These are phyloP conservation scores for Galerucella nymphaeae DNA, from an alignment of 2,888 invertebrate genomes.

Conservation along the genomic window DNA sequence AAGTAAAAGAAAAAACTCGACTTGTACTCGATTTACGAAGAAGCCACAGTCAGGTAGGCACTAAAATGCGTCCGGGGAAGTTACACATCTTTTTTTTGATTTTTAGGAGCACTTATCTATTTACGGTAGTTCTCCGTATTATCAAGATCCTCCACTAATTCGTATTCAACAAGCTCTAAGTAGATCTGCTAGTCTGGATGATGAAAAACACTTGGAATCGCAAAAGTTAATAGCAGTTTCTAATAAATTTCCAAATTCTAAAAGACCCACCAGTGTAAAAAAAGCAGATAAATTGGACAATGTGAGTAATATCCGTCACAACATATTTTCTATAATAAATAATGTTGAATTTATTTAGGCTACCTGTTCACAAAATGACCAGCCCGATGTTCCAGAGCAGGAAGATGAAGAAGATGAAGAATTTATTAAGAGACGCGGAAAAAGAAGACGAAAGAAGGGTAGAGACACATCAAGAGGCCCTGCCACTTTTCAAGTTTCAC, in stretches of 20 bases:
- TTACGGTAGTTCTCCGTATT: slow-evolving; percentile 63
- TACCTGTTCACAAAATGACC: slow-evolving; percentile 10
- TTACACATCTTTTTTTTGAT: background rate
- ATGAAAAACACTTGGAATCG: slow-evolving; percentile 36
- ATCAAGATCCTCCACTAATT: slow-evolving; percentile 64
- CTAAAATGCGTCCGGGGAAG: too few species aligned
- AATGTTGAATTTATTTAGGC: slow-evolving; percentile 6
- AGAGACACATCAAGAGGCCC: slow-evolving; percentile 60
- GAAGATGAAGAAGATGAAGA: slow-evolving; percentile 71
- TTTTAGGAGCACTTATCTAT: slow-evolving; percentile 67
- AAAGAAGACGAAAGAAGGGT: slow-evolving; percentile 64
- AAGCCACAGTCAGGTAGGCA: slow-evolving; percentile 73
- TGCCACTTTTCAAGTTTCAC: slow-evolving; percentile 59
- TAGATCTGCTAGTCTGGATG: slow-evolving; percentile 52
- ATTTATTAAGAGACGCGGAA: slow-evolving; percentile 71
- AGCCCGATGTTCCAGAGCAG: slow-evolving; percentile 57
- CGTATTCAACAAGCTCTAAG: slow-evolving; percentile 57
- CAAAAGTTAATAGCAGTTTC: slow-evolving; percentile 20
- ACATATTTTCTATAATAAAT: background rate
- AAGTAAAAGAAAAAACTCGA: slow-evolving; percentile 70
- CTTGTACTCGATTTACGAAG: slow-evolving; percentile 79
- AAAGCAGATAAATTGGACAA: slow-evolving; percentile 28
- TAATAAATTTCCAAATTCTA: slow-evolving; percentile 36
- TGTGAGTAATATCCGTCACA: slow-evolving; percentile 17
- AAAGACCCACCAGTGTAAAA: slow-evolving; percentile 37